Base-by-base conservation (phyloP, 2,888 invertebrate genomes). In the Bembecia ichneumoniformis region DNA sequence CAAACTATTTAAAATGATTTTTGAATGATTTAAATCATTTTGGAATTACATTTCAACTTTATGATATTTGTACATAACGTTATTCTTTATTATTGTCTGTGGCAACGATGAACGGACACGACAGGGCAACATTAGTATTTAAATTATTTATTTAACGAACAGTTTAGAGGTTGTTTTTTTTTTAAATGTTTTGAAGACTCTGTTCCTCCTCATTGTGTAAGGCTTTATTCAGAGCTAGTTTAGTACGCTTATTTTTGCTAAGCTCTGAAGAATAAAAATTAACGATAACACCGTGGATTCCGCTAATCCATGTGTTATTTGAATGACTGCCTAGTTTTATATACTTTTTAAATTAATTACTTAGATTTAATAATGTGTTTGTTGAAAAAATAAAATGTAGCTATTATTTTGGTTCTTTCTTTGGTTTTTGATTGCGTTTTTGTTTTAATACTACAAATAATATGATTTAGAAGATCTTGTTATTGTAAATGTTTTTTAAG, bases 311-410 rank as follows among this genome's bases (percentile, higher is more conserved):
- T 83, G 81, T 74, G 77, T 82, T 82, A 82, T 70, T 68, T 71
- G 80, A 82, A 83, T 79, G 86, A 86, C 86, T 86, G 86, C 84
- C 81, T 86, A 86, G 86, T 84, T 83, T 40, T 78, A 71, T 84
- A 86, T 77, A 76, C 10, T 72, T 77, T 74, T 74, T 74, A 73
- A 76, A 76, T 77, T 74, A 77, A 75, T 76, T 68, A 59, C 51
- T 55, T 44, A 44, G 17, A 17, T 44, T 15, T 44, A 44, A 61
- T 65, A 66, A 76, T 68, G 73, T 72, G 74, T 77, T 74, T 71
- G 74, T 77, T 76, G 35, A 49, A 51, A 36, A 36, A 48, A 20
- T 1, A 4, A 20, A 20, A 20, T 5, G 20, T 20, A 20, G 2
- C 7, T 7, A 28, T 9, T 28, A 28, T 28, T 28, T 28, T 66